Base-by-base conservation (phyloP, 2,113 vertebrate species). In the Trachemys scripta region DNA sequence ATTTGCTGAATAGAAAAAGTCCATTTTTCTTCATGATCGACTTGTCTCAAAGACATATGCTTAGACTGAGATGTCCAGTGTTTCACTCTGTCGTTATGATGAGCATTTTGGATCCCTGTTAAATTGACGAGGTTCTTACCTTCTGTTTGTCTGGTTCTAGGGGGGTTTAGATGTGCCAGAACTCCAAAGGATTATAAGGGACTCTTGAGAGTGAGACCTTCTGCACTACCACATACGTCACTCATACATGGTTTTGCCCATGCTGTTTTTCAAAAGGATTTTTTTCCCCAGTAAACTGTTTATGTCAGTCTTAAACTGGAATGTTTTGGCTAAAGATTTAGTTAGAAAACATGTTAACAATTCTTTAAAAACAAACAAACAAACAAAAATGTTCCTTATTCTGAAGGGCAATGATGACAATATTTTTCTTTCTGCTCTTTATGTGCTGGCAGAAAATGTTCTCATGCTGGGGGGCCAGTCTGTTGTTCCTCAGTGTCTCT, bases 391-490 rank as follows among this genome's bases (percentile, higher is more conserved):
- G 50, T 65, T 45, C 53, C 82, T 95, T 94, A 82, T 57, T 81
- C 90, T 90, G 81, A 95, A 93, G 87, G 56, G 88, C 83, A 95
- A 8, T 75, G 29, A 29, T 85, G 87, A 38, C 82, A 86, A 47
- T 50, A n/a, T 94, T 94, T 27, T 76, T 97, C 57, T 20, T 95
- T 3, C 90, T 91, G 54, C 94, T 35, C 11, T 20, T 0, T 49
- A 56, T 90, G 51, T 56, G 54, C 88, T 97, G 95, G 95, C 92
- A 96, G 19, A 45, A 56, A 62, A 57, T 88, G 85, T 85, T 83
- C 72, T 76, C 95, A 96, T 92, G 94, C 97, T 96, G 97, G 86
- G 94, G 56, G 82, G 94, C 53, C 96, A 94, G 57, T 97, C 97
- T 98, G 98, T 75, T 92, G 53, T 94, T 93, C 92, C 35, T 13